Conservation (phyloP, 64 coral and sea anemone species). For the Stichodactyla mertensii region DNA sequence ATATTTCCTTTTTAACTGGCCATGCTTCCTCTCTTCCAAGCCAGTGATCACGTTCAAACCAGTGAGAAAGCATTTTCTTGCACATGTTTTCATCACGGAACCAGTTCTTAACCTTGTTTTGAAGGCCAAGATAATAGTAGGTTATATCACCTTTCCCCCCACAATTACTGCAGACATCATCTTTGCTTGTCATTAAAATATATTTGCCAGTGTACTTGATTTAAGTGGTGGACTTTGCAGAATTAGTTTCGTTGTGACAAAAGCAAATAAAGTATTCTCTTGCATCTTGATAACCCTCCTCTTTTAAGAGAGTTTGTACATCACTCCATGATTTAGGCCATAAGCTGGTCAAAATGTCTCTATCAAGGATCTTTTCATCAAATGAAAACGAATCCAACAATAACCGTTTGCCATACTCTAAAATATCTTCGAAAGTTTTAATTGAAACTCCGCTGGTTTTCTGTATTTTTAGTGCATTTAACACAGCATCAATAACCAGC, state of each 20-base stretch:
- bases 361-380: conserved; percentile 30
- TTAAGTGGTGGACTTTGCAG: conserved; percentile 39
- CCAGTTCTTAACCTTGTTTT: conserved; percentile 59
- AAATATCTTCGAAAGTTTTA: conserved; percentile 53
- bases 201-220: conserved; percentile 63
- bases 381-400: conserved; percentile 24
- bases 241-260: conserved; percentile 26
- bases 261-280: conserved; percentile 65
- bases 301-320: conserved; percentile 46
- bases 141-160: conserved; percentile 39
- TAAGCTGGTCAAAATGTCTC: conserved; percentile 48
- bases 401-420: conserved; percentile 42
- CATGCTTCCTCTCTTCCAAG: conserved; percentile 48
- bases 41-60: conserved; percentile 50
- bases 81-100: conserved; percentile 38
- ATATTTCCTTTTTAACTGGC: conserved; percentile 51
- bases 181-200: conserved; percentile 50
- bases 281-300: conserved; percentile 72
- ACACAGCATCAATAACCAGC: conserved; percentile 49
- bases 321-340: conserved; percentile 77
- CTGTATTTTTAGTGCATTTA: conserved; percentile 60
- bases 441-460: conserved; percentile 45
- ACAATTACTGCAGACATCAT: conserved; percentile 45
- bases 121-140: conserved; percentile 45
- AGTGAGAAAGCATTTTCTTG: conserved; percentile 47